phyloP scores from a whole-genome alignment of 2,888 invertebrate genomes.

The Aradus depressus region DNA sequence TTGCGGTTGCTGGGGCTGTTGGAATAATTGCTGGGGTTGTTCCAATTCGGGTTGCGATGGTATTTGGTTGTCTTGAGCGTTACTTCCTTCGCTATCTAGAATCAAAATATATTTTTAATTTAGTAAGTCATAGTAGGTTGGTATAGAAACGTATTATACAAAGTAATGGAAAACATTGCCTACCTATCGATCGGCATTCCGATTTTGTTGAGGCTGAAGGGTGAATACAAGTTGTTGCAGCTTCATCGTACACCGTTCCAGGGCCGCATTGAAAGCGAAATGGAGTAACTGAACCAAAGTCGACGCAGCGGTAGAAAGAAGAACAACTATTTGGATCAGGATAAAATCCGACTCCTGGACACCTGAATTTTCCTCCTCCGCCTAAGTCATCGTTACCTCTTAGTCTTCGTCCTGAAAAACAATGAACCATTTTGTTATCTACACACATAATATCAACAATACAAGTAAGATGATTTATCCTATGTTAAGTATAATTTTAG shows the following conservation, averaged over 20 bases:
- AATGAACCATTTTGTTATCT: constrained; percentile 1
- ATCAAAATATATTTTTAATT: not conserved
- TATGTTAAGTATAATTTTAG: no score
- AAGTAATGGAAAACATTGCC: constrained; percentile 31
- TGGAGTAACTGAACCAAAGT: constrained; percentile 46
- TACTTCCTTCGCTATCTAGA: not conserved
- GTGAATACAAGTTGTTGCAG: constrained; percentile 56
- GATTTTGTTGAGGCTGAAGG: constrained; percentile 53
- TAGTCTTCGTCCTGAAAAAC: constrained; percentile 16
- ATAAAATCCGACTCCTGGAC: constrained; percentile 57
- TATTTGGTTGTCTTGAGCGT: constrained; percentile 2
- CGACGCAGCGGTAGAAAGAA: constrained; percentile 63
- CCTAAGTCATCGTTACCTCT: constrained; percentile 9
- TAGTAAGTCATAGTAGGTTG: not conserved
- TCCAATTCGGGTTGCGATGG: not conserved
- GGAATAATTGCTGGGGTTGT: constrained; percentile 17
- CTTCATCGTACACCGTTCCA: constrained; percentile 62
- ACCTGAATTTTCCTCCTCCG: constrained; percentile 38
- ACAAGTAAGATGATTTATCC: no score
- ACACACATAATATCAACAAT: no score
- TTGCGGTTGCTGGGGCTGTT: constrained; percentile 10
- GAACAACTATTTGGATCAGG: constrained; percentile 60
- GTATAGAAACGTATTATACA: not conserved
- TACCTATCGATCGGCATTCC: constrained; percentile 43
- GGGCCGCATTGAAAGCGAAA: constrained; percentile 61